Base-by-base conservation (phyloP, 2,797 vertebrate species). In the Remorina albescens region DNA sequence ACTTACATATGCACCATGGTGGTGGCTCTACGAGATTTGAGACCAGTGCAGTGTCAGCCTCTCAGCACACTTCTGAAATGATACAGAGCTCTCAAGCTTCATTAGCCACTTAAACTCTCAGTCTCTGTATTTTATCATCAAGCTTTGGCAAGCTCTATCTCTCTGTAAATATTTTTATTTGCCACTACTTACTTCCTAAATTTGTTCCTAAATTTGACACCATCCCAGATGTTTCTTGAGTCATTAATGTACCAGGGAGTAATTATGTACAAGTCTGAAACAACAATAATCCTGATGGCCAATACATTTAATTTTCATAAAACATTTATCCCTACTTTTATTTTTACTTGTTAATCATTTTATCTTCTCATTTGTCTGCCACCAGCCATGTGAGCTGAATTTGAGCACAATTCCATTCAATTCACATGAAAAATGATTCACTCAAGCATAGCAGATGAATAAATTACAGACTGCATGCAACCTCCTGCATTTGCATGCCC, bases 31-130 rank as follows among this genome's bases (percentile, higher is more conserved):
- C 59, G 78, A 68, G 55, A 73, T 60, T 69, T 73, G 79, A 85
- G 69, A 73, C 88, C 87, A 84, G 61, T 82, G 82, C 82, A 83
- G 81, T 51, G 76, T 91, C 86, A 89, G 72, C 74, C 77, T 77
- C 81, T 78, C 59, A 39, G 49, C 18, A 8, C 61, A 71, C 74
- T 89, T 73, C 71, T 77, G 68, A 87, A 86, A 78, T 56, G 26
- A 83, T 81, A 57, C 67, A 58, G 77, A 87, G 56, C 86, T 86
- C 39, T 49, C 67, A 9, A 15, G 65, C 66, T 80, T 83, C 76
- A 83, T 69, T 51, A 79, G 55, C 9, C 32, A 32, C 70, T 53
- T 46, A 30, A 7, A 39, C 53, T 26, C 49, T 63, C 51, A 25
- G 11, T 70, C 61, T 44, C 55, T 80, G 15, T 36, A 50, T 65